Evolutionary conservation across 2,888 invertebrate genomes (phyloP).

Genomic region (Dexiosoma caninum): DNA sequence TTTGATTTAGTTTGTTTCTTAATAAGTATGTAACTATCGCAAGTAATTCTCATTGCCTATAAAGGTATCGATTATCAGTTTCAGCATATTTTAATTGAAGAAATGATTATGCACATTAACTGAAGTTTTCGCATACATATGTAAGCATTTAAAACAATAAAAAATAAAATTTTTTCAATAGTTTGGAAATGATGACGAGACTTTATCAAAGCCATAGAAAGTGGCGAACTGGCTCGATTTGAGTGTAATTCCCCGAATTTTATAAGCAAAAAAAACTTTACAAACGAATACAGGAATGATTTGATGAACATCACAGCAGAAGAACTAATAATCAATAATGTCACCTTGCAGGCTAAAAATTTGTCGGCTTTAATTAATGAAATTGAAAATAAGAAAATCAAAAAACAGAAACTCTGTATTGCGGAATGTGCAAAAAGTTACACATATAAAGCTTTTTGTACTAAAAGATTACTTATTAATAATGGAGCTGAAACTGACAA

Average conservation of each 20-base stretch:
- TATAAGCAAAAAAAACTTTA: slow-evolving; percentile 29
- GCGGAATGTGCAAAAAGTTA: background rate
- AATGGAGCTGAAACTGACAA: slow-evolving; percentile 29
- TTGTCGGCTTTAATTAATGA: slow-evolving; percentile 39
- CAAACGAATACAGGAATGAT: slow-evolving; percentile 20
- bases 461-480: slow-evolving; percentile 6
- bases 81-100: too few relatives aligned
- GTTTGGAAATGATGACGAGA: slow-evolving; percentile 12
- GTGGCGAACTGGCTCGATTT: slow-evolving; percentile 22
- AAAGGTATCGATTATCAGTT: too few relatives aligned
- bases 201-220: slow-evolving; percentile 11
- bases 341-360: slow-evolving; percentile 5
- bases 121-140: too few relatives aligned
- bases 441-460: slow-evolving; percentile 4
- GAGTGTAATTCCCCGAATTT: background rate
- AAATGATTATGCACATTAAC: too few relatives aligned
- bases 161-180: background rate
- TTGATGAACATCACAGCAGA: slow-evolving; percentile 46
- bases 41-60: too few relatives aligned
- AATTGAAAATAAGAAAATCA: slow-evolving; percentile 25
- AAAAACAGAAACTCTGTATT: background rate
- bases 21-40: too few relatives aligned
- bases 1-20: too few relatives aligned
- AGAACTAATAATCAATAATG: slow-evolving; percentile 32
- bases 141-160: too few relatives aligned